Conservation (phyloP, 2,888 invertebrate genomes). For the Notodonta dromedarius region DNA sequence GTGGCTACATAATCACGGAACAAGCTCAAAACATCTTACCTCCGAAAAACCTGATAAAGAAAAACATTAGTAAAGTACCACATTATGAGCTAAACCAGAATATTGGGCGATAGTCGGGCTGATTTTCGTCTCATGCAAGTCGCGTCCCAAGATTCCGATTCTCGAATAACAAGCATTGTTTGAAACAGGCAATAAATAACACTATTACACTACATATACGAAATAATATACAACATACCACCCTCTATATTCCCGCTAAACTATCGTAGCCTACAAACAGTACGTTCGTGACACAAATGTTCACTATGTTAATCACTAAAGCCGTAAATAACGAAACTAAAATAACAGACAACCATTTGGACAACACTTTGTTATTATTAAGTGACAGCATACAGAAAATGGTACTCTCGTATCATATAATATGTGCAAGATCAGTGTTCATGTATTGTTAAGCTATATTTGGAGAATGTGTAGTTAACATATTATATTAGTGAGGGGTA, state of each 20-base stretch:
- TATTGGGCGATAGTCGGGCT: constrained; percentile 29
- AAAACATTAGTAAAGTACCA: constrained; percentile 54
- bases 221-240: constrained; percentile 23
- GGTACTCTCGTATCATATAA: constrained; percentile 12
- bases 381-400: constrained; percentile 22
- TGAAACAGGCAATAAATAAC: constrained; percentile 34
- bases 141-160: constrained; percentile 41
- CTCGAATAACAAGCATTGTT: constrained; percentile 36
- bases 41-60: constrained; percentile 74
- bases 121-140: constrained; percentile 17
- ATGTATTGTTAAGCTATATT: constrained; percentile 36
- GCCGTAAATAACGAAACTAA: constrained; percentile 30
- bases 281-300: constrained; percentile 30
- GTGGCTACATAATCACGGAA: constrained; percentile 59
- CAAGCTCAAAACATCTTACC: constrained; percentile 76
- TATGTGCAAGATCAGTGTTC: constrained; percentile 34
- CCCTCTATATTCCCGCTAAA: constrained; percentile 22
- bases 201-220: constrained; percentile 33
- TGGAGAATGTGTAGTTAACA: constrained; percentile 36
- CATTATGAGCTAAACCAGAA: constrained; percentile 39
- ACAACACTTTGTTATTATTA: constrained; percentile 26
- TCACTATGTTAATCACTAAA: constrained; percentile 40
- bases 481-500: constrained; percentile 30
- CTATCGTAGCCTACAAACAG: constrained; percentile 37
- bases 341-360: constrained; percentile 29